These are phyloP conservation scores for Anisognathus igniventris DNA, from an alignment of 2,797 vertebrate genomes.

Conservation along the genomic window DNA sequence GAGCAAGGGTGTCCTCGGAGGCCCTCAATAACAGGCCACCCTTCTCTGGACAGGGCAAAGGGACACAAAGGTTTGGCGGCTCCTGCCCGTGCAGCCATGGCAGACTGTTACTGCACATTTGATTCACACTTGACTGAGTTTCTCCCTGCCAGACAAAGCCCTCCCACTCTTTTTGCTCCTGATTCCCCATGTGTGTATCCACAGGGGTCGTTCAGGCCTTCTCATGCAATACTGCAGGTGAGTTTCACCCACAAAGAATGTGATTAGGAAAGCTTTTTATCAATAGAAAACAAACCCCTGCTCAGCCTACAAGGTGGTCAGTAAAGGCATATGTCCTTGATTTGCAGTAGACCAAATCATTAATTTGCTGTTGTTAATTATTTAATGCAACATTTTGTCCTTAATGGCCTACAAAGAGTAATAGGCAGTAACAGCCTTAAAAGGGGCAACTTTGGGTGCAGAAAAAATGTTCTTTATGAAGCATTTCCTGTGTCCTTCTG, in stretches of 20 bases:
- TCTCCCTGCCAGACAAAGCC: background rate
- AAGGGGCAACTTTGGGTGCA: background rate
- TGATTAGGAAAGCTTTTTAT: background rate
- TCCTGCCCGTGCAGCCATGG: accelerated
- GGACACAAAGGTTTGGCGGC: background rate
- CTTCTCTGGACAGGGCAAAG: background rate
- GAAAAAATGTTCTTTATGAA: constrained; percentile 28
- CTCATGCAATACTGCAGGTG: background rate
- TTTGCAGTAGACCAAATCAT: background rate
- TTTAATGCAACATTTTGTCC: constrained; percentile 16
- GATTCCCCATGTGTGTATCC: accelerated
- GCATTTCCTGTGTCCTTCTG: constrained; percentile 58
- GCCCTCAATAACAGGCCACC: no score
- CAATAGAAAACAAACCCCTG: background rate
- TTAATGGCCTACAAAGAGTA: background rate
- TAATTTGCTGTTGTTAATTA: constrained; percentile 14
- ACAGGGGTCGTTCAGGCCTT: background rate
- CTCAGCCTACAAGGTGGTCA: background rate
- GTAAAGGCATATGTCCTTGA: background rate
- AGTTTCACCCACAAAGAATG: background rate
- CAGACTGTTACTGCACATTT: background rate
- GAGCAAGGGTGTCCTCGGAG: background rate
- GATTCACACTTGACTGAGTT: background rate
- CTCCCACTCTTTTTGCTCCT: background rate
- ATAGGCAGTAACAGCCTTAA: constrained; percentile 24